A percentile compares a stretch with the other conserved stretches of the same genome.
phyloP scores from a whole-genome alignment of 2,888 invertebrate species.

The Endomychus coccineus region DNA sequence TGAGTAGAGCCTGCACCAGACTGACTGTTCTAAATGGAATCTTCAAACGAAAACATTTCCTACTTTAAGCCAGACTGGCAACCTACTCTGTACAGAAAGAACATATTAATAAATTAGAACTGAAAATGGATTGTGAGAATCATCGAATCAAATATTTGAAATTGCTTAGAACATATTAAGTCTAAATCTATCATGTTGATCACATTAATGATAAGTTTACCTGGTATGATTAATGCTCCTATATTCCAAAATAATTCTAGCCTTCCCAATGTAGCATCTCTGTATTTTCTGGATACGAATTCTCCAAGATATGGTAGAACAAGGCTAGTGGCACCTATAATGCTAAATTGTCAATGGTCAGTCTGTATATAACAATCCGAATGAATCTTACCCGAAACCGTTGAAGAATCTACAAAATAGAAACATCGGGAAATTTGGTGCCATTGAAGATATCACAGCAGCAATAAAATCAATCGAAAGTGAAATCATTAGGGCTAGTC shows the following conservation, averaged over 20 bases:
- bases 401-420: constrained; percentile 57
- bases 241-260: constrained; percentile 56
- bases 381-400: constrained; percentile 48
- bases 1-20: constrained; percentile 25
- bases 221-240: constrained; percentile 52
- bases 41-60: constrained; percentile 12
- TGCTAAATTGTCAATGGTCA: constrained; percentile 33
- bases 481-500: constrained; percentile 57
- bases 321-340: constrained; percentile 55
- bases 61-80: constrained; percentile 19
- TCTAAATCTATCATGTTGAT: too few species aligned
- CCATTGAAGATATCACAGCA: constrained; percentile 52
- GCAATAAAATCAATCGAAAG: constrained; percentile 52
- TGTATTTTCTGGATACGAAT: constrained; percentile 49
- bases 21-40: constrained; percentile 21
- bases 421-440: constrained; percentile 52
- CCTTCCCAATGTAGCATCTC: constrained; percentile 51
- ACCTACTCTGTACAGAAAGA: constrained; percentile 17
- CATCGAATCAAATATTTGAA: too few species aligned
- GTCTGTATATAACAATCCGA: neutral
- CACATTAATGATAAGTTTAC: too few species aligned
- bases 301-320: constrained; percentile 54
- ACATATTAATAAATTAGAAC: neutral
- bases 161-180: too few species aligned
- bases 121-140: neutral